Base-by-base conservation (phyloP, 2,113 vertebrate genomes). In the Psittacara wagleri region DNA sequence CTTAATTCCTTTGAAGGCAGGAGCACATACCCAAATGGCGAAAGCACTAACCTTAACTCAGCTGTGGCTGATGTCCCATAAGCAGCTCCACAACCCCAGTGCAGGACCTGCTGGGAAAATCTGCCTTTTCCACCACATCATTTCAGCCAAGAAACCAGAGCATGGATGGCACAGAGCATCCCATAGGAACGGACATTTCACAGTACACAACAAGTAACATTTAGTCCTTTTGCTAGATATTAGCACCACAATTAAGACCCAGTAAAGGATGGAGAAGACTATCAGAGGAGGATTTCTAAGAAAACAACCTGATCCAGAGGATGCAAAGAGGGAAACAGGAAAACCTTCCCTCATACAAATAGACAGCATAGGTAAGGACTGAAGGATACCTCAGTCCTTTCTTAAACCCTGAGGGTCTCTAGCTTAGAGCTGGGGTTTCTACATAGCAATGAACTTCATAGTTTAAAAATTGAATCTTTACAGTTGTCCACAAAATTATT, bases 151-250 rank as follows among this genome's bases (percentile, higher is more conserved):
- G 54, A 91, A 82, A 73, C 7, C n/a, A 41, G 43, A 82, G 31
- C 3, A 39, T 0, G 1, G 70, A 49, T 0, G 4, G 33, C 51
- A 55, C 3, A 33, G 20, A 76, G 75, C 27, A 57, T 11, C 9
- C 15, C 41, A 64, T 37, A 27, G 25, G 15, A 83, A 75, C 0
- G 0, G 4, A 37, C 2, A 39, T 68, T 54, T 64, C 35, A 31
- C 2, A 1, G 9, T 19, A 39, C 2, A 19, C 1, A 2, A 17
- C n/a, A 23, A 51, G 57, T 23, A 94, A 29, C 27, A 17, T n/a
- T 17, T 18, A 6, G 6, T 44, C 51, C 54, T 72, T 75, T 46
- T 62, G 62, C 88, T 55, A 64, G 28, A 7, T 44, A 67, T 9
- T 37, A 70, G 27, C 17, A 84, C 20, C 28, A 49, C 44, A 63